Percentiles rank a stretch among this genome's conserved stretches.
Evolutionary conservation across 1,140 invertebrate genomes (phyloP).

Genomic region (Drosophila eugracilis): DNA sequence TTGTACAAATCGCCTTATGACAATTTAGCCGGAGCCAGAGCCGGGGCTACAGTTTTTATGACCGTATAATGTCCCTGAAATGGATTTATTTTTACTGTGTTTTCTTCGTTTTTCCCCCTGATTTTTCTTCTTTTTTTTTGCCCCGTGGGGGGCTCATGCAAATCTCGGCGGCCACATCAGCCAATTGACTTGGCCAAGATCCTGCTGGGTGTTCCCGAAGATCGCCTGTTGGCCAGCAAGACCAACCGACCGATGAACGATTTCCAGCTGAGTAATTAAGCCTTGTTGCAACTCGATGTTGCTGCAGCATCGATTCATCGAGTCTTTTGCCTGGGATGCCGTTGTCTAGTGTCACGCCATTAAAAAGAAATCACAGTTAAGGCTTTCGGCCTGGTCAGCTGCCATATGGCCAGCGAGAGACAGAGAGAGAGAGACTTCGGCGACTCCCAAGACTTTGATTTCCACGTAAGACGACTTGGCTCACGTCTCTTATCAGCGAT

Average conservation of each 20-base stretch:
- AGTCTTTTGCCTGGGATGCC: conserved; percentile 28
- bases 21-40: conserved; percentile 67
- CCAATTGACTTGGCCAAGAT: conserved; percentile 31
- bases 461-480: conserved; percentile 67
- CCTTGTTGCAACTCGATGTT: conserved; percentile 63
- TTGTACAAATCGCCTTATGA: conserved; percentile 83
- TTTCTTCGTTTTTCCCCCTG: too few relatives aligned
- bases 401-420: conserved; percentile 55
- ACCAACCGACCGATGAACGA: conserved; percentile 63
- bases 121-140: background rate
- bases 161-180: conserved; percentile 64
- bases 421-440: too few relatives aligned
- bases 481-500: conserved; percentile 67
- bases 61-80: conserved; percentile 70
- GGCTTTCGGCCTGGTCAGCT: conserved; percentile 64
- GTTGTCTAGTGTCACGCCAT: conserved; percentile 82
- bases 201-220: conserved; percentile 74
- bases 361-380: conserved; percentile 82
- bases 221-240: conserved; percentile 37
- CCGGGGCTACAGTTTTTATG: conserved; percentile 74
- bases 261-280: conserved; percentile 82
- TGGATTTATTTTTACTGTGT: conserved; percentile 62
- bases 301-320: conserved; percentile 14
- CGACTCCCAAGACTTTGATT: conserved; percentile 56
- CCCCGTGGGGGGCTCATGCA: conserved; percentile 54